Evolutionary conservation across 2,113 vertebrate genomes (phyloP), one percentile per base, ranked within the genome.

Genomic region (Protomyctophum bolini): DNA sequence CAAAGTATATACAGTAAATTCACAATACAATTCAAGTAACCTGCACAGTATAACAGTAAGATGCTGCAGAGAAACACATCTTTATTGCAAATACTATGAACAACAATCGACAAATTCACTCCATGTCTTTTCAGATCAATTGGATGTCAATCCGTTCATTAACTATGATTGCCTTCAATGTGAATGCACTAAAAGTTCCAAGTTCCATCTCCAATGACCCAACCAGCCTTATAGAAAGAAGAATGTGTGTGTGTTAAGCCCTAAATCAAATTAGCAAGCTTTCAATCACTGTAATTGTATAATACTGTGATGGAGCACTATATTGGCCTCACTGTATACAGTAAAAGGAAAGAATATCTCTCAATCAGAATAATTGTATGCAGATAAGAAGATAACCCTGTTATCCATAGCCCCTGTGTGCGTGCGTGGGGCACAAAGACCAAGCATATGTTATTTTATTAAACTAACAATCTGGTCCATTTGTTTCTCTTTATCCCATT

Each of bases 221-320:
- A 2, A 58, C 62, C 41, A 46, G 58, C 21, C 10, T n/a, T 56
- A 2, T 4, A 14, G 47, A 41, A 54, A 63, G 54, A 48, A 10
- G 50, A 10, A 62, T 11, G 12, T n/a, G 10, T n/a, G 10, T 4
- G 33, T 4, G 12, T 14, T 41, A 41, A 11, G 14, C 33, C 15
- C 50, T 14, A 46, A 28, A 63, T 50, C 6, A 50, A 67, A 49
- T 28, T 0, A 59, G 45, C 50, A 60, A 14, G 55, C 7, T 15
- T 9, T 77, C 73, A 66, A 59, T 75, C 79, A 76, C 55, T 60
- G 2, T 77, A 71, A 82, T 76, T 29, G 7, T 65, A 79, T 83
- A n/a, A 41, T 59, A 14, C 62, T 59, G 51, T 80, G 71, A 79
- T 73, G 73, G 74, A 50, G 55, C 56, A 33, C 10, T 64, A 55